Conservation (phyloP, 2,888 invertebrate genomes). For the Eulithis testata region DNA sequence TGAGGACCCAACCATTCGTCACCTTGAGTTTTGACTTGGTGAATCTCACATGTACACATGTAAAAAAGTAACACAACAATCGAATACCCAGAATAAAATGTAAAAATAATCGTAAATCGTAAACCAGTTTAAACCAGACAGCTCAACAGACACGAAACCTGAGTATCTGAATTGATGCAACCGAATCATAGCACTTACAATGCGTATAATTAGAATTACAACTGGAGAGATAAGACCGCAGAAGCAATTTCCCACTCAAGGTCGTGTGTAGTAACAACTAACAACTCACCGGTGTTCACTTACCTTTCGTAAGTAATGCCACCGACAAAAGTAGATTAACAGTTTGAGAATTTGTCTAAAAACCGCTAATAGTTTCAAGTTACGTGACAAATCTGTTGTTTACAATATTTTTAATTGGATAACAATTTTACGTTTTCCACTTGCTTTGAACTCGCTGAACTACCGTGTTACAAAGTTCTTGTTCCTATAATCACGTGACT, state of each 20-base stretch:
- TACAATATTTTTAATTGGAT: neutral
- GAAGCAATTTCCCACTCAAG: slow-evolving; percentile 38
- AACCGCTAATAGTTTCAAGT: neutral
- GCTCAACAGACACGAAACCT: slow-evolving; percentile 9
- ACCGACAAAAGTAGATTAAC: slow-evolving; percentile 9
- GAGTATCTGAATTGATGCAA: slow-evolving; percentile 29
- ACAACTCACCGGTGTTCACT: slow-evolving; percentile 34
- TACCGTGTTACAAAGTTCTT: no score
- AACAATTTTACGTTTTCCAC: neutral
- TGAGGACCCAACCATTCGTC: neutral
- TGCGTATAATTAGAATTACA: slow-evolving; percentile 39
- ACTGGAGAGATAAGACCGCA: slow-evolving; percentile 37
- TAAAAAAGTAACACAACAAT: neutral
- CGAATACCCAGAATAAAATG: neutral
- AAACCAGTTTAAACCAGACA: slow-evolving; percentile 1
- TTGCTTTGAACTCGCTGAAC: no score
- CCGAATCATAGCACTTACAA: slow-evolving; percentile 35
- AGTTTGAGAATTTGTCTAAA: neutral
- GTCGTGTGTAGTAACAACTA: slow-evolving; percentile 31
- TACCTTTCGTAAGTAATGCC: slow-evolving; percentile 23
- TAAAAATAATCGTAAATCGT: slow-evolving; percentile 12
- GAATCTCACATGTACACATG: neutral
- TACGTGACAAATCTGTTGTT: neutral
- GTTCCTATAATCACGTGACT: no score
- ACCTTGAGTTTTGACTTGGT: neutral